These are phyloP conservation scores for Rissa tridactyla DNA, from an alignment of 2,113 vertebrate genomes.

Conservation along the genomic window DNA sequence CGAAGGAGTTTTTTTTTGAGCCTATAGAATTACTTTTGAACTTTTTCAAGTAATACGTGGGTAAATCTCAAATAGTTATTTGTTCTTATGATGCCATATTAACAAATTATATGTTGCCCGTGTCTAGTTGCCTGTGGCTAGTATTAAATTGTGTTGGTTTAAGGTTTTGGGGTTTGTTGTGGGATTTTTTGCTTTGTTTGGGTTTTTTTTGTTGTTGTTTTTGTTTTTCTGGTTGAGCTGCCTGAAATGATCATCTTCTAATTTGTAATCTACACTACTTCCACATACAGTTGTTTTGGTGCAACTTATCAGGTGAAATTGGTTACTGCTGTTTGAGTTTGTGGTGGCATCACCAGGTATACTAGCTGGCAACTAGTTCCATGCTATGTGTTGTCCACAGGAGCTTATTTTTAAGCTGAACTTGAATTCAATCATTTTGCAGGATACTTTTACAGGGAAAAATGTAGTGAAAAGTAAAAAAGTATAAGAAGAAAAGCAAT, in stretches of 20 bases:
- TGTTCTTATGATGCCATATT: not conserved
- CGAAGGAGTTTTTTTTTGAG: not conserved
- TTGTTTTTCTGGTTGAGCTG: not conserved
- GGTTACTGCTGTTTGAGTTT: not conserved
- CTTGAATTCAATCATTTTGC: not conserved
- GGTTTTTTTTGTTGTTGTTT: rapidly evolving
- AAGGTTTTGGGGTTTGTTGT: not conserved
- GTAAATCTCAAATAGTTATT: not conserved
- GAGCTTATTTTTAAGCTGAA: not conserved
- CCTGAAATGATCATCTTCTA: not conserved
- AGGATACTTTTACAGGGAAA: not conserved
- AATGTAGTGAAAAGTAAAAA: not conserved
- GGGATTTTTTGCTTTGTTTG: not conserved
- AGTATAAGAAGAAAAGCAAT: not conserved
- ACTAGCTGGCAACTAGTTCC: not conserved
- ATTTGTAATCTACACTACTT: not conserved
- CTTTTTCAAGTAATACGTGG: not conserved
- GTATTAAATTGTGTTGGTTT: not conserved
- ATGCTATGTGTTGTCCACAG: not conserved
- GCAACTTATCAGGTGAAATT: not conserved
- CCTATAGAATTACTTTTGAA: not conserved
- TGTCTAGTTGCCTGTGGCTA: rapidly evolving
- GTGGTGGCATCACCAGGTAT: not conserved
- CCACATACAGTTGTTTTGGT: not conserved
- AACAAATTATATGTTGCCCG: rapidly evolving